Conservation (phyloP, 1,140 invertebrate genomes). For the Hyles vespertilio region DNA sequence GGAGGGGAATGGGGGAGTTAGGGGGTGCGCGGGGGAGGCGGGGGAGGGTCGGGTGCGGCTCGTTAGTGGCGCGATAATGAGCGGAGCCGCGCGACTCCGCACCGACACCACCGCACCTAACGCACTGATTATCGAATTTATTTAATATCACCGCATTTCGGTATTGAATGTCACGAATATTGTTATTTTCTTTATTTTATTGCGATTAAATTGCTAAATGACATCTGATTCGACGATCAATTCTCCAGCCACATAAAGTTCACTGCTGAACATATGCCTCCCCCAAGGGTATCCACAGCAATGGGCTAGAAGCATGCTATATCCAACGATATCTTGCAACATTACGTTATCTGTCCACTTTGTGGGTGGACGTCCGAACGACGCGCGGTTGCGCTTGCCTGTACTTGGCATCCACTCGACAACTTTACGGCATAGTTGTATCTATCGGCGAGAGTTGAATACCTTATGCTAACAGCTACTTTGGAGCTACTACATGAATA, state of each 20-base stretch:
- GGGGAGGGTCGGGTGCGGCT: constrained; percentile 19
- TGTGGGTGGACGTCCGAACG: not conserved
- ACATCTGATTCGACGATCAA: too few relatives aligned
- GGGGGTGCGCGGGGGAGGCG: constrained; percentile 8
- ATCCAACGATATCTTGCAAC: not conserved
- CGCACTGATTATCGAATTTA: constrained; percentile 11
- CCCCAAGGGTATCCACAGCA: too few relatives aligned
- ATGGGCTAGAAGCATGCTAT: too few relatives aligned
- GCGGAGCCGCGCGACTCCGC: not conserved
- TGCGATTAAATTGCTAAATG: constrained; percentile 1
- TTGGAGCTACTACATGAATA: too few relatives aligned
- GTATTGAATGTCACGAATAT: constrained; percentile 2
- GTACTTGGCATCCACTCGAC: too few relatives aligned
- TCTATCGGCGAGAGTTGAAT: too few relatives aligned
- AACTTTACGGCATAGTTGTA: too few relatives aligned
- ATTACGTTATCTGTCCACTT: not conserved
- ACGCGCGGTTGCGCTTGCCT: too few relatives aligned
- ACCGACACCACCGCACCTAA: not conserved
- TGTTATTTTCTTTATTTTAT: constrained; percentile 9
- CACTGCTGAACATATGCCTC: too few relatives aligned
- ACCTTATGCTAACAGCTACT: too few relatives aligned
- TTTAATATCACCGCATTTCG: constrained; percentile 3
- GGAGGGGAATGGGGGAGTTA: not conserved
- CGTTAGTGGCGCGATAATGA: constrained; percentile 36
- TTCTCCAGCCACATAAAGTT: too few relatives aligned